A percentile compares a stretch with the other conserved stretches of the same genome.
phyloP scores from a whole-genome alignment of 2,113 vertebrate species.

The Melanerpes aurifrons region DNA sequence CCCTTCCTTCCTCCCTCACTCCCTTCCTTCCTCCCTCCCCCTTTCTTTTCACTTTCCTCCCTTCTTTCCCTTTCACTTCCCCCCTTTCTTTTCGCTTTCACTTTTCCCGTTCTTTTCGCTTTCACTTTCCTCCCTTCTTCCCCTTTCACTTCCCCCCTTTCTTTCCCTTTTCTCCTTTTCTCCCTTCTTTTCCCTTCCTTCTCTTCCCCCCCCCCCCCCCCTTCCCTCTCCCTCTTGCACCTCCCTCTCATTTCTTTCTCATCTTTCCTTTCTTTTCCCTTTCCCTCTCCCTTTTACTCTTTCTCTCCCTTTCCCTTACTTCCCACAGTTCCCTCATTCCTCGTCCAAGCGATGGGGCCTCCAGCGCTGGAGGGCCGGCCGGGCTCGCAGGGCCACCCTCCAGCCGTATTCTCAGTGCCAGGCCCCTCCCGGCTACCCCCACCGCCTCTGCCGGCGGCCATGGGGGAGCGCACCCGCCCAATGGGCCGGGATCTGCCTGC shows the following conservation, averaged over 20 bases:
- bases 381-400: background rate
- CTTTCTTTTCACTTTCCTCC: background rate
- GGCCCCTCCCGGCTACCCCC: background rate
- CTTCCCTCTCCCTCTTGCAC: no score
- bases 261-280: accelerated
- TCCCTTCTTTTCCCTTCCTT: accelerated
- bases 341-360: no score
- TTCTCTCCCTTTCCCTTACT: background rate
- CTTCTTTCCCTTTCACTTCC: accelerated
- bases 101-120: accelerated
- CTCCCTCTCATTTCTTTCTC: accelerated
- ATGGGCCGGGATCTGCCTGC: background rate
- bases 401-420: background rate
- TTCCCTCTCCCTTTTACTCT: accelerated
- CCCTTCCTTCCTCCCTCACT: no score
- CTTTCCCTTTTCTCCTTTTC: accelerated
- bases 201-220: background rate
- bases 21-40: accelerated
- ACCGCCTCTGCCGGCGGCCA: no score
- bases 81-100: no score
- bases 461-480: background rate
- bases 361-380: no score
- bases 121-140: no score
- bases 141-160: no score
- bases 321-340: background rate